Conservation (phyloP, 1,140 invertebrate species). For the Drosophila chauvacae region DNA sequence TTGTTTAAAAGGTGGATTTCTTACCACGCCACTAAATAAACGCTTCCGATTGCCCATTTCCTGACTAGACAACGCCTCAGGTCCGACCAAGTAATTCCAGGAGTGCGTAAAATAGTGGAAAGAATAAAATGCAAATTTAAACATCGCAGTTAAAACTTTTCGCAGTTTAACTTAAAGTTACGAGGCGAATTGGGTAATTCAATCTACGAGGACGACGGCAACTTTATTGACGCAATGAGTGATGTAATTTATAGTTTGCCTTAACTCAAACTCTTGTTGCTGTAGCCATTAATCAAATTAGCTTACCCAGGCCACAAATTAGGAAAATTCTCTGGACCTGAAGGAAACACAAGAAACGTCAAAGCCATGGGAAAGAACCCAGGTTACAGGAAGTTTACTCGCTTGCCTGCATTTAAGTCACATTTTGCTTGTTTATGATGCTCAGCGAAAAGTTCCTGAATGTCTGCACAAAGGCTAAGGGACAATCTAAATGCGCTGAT, state of each 20-base stretch:
- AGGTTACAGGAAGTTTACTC: constrained; percentile 11
- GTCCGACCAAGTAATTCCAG: not conserved
- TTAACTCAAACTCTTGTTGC: constrained; percentile 11
- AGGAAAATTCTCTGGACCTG: not conserved
- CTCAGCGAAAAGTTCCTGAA: constrained; percentile 17
- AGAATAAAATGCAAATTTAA: constrained; percentile 11
- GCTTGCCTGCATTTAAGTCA: constrained; percentile 13
- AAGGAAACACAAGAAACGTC: not conserved
- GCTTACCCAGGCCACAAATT: constrained; percentile 18
- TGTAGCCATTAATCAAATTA: constrained; percentile 56
- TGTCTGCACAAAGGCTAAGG: constrained; percentile 16
- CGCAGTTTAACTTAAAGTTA: constrained; percentile 8
- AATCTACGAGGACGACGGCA: not conserved
- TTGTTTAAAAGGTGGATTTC: constrained; percentile 2
- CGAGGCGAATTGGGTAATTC: constrained; percentile 4
- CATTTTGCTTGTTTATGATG: constrained; percentile 27
- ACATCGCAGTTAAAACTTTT: constrained; percentile 21
- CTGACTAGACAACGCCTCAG: constrained; percentile 22
- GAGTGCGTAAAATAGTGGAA: constrained; percentile 8
- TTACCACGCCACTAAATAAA: constrained; percentile 34
- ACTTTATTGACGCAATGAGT: constrained; percentile 22
- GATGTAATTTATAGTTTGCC: constrained; percentile 22
- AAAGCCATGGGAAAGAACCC: not conserved
- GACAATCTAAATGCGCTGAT: constrained; percentile 46
- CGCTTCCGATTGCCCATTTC: constrained; percentile 51